Evolutionary conservation across 2,888 invertebrate species (phyloP).

Genomic region (Drosophila conformis): DNA sequence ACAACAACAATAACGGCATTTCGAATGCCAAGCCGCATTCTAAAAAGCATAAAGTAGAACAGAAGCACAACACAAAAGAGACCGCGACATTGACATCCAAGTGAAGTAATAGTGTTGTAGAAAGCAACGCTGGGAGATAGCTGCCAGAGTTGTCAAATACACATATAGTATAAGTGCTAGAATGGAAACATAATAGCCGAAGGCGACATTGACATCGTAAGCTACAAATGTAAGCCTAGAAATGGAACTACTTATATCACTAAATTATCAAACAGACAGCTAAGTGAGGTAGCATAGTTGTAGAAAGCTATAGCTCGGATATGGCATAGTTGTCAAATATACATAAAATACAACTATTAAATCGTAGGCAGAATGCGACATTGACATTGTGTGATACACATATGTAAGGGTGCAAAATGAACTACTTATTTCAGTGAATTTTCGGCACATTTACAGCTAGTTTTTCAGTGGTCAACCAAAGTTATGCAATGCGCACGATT

Average conservation of each 20-base stretch:
- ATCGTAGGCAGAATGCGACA: background rate
- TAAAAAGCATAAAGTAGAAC: slow-evolving; percentile 44
- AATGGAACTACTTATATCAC: background rate
- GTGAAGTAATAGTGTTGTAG: slow-evolving; percentile 10
- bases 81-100: slow-evolving; percentile 55
- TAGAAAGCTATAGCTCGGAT: background rate
- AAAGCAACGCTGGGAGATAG: slow-evolving; percentile 1
- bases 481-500: slow-evolving; percentile 42
- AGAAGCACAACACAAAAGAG: slow-evolving; percentile 17
- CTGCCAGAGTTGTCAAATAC: background rate
- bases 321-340: background rate
- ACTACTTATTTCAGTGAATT: background rate
- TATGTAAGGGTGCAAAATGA: background rate
- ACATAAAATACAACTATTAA: background rate
- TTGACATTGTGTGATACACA: background rate
- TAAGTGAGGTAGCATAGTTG: background rate
- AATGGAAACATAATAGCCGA: background rate
- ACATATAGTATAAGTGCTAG: background rate
- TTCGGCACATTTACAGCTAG: slow-evolving; percentile 9
- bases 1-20: background rate
- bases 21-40: slow-evolving; percentile 31
- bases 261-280: background rate
- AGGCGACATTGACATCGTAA: slow-evolving; percentile 1
- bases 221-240: background rate
- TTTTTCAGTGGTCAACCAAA: slow-evolving; percentile 15